phyloP scores from a whole-genome alignment of 2,797 vertebrate species.

The Morelia viridis region DNA sequence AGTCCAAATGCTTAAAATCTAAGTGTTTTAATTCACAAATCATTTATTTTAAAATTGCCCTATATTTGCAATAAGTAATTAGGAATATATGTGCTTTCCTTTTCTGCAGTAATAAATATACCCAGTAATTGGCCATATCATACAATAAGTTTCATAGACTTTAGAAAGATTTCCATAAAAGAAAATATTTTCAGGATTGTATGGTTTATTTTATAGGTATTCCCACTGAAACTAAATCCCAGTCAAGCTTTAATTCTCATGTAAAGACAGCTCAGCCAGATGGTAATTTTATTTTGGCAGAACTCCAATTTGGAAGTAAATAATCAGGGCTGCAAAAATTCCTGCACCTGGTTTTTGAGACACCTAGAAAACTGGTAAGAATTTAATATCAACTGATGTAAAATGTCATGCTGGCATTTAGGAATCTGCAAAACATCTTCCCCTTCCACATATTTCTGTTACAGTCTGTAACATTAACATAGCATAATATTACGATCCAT shows the following conservation, averaged over 20 bases:
- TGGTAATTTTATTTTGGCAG: conserved; percentile 13
- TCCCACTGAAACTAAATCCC: conserved; percentile 4
- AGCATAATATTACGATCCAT: accelerated
- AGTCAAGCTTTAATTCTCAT: not conserved
- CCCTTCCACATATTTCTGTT: not conserved
- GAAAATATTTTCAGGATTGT: not conserved
- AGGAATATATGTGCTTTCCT: not conserved
- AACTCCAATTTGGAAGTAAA: conserved; percentile 3
- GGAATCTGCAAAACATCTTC: not conserved
- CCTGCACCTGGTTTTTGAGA: not conserved
- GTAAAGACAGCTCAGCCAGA: not conserved
- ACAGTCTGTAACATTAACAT: not conserved
- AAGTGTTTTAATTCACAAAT: not conserved
- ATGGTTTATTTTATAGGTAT: not conserved
- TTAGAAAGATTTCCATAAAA: not conserved
- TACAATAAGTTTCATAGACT: not conserved
- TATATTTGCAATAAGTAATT: not conserved
- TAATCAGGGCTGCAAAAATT: not conserved
- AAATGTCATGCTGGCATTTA: not conserved
- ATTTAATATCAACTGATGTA: not conserved
- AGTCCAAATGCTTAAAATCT: not conserved
- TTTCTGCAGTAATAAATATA: not conserved
- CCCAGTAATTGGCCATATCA: not conserved
- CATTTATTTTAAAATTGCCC: not conserved
- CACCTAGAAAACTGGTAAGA: not conserved